A percentile compares a stretch with the other conserved stretches of the same genome.
These are phyloP conservation scores for Phycodurus eques DNA, from an alignment of 2,113 vertebrate genomes.

Conservation along the genomic window DNA sequence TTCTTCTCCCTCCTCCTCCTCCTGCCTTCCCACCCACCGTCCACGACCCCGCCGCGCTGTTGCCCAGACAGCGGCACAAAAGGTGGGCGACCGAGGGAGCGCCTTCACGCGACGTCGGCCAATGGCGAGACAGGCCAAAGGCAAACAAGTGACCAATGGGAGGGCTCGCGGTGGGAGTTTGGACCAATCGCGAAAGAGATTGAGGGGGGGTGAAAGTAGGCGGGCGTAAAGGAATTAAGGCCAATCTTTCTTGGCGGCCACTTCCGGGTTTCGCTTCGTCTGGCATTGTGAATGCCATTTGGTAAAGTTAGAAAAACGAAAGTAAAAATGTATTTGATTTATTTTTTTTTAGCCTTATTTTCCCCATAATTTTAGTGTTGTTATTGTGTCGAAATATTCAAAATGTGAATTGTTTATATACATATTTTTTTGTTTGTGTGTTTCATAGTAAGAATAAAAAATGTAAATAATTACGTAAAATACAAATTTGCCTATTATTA, in stretches of 20 bases:
- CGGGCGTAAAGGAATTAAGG: constrained; percentile 46
- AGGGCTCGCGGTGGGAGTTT: not conserved
- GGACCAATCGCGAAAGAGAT: constrained; percentile 41
- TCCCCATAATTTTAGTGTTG: too few relatives aligned
- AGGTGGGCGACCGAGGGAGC: constrained; percentile 24
- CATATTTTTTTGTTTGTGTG: too few relatives aligned
- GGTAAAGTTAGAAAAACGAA: too few relatives aligned
- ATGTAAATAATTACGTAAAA: too few relatives aligned
- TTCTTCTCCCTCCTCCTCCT: constrained; percentile 3
- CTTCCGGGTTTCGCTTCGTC: constrained; percentile 39
- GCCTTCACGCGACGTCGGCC: constrained; percentile 29
- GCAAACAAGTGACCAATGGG: constrained; percentile 37
- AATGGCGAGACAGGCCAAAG: constrained; percentile 46
- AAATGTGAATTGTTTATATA: too few relatives aligned
- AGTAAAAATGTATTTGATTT: too few relatives aligned
- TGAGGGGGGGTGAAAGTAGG: constrained; percentile 24
- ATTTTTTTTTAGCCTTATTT: too few relatives aligned
- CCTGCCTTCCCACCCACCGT: constrained; percentile 40
- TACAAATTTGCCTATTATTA: too few relatives aligned
- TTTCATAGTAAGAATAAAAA: too few relatives aligned
- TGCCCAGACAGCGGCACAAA: constrained; percentile 57
- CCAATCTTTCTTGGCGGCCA: constrained; percentile 19
- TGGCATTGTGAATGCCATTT: not conserved
- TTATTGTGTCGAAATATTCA: too few relatives aligned
- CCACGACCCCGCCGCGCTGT: constrained; percentile 41